Evolutionary conservation across 2,888 invertebrate species (phyloP).

Genomic region (Cistogaster globosa): DNA sequence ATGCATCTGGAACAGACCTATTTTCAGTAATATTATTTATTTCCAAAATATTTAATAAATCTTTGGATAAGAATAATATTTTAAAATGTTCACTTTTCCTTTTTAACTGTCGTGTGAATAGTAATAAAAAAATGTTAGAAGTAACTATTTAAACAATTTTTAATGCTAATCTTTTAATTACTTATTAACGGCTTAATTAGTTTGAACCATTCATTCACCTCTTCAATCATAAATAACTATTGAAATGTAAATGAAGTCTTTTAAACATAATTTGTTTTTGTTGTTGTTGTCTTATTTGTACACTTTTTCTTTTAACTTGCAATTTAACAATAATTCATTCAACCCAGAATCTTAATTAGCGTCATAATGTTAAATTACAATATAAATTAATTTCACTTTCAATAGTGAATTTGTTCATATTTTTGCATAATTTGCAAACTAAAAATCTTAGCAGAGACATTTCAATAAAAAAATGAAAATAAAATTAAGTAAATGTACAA

Average conservation of each 20-base stretch:
- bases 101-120: too few species aligned
- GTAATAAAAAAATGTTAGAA: too few species aligned
- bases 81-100: too few species aligned
- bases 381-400: conserved; percentile 60
- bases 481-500: neutral
- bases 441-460: conserved; percentile 12
- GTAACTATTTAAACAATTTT: too few species aligned
- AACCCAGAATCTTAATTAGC: conserved; percentile 56
- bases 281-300: too few species aligned
- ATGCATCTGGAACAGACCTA: too few species aligned
- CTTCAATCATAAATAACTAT: neutral
- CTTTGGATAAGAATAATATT: too few species aligned
- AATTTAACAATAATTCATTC: conserved; percentile 42
- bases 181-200: neutral
- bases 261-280: neutral
- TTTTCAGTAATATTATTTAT: too few species aligned
- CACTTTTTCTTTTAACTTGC: neutral
- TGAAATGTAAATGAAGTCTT: conserved; percentile 24
- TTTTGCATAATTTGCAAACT: conserved; percentile 39
- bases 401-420: conserved; percentile 27
- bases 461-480: conserved; percentile 5
- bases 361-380: conserved; percentile 29
- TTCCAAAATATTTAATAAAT: too few species aligned
- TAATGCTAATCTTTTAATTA: too few species aligned
- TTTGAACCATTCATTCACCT: conserved; percentile 51